A percentile compares a stretch with the other conserved stretches of the same genome.
Evolutionary conservation across 1,140 invertebrate species (phyloP).

Genomic region (Nomia melanderi): DNA sequence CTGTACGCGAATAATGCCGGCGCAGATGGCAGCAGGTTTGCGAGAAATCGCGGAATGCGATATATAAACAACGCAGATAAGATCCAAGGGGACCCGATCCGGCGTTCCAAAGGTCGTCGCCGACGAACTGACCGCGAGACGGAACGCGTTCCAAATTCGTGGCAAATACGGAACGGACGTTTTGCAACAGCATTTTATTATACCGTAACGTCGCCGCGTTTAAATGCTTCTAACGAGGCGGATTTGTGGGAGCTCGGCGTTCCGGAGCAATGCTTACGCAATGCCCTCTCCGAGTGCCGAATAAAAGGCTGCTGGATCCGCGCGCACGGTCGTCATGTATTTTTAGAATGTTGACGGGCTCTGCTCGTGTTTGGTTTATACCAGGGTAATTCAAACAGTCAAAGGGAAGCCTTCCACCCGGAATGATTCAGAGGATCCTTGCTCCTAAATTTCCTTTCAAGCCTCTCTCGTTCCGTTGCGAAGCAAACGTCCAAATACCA

Average conservation of each 20-base stretch:
- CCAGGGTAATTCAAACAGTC: neutral
- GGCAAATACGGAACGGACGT: slow-evolving; percentile 16
- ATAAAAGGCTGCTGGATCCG: slow-evolving; percentile 73
- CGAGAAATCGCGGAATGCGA: slow-evolving; percentile 37
- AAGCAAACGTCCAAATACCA: neutral
- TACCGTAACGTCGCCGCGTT: slow-evolving; percentile 5
- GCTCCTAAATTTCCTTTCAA: neutral
- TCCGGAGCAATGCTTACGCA: slow-evolving; percentile 65
- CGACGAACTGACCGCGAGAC: slow-evolving; percentile 15
- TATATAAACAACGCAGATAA: slow-evolving; percentile 50
- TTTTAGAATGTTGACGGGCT: slow-evolving; percentile 72
- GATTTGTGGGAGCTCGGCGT: slow-evolving; percentile 48
- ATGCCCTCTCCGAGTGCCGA: slow-evolving; percentile 51
- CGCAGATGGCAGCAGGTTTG: slow-evolving; percentile 40
- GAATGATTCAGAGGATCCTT: neutral
- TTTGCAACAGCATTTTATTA: slow-evolving; percentile 20
- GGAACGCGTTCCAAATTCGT: slow-evolving; percentile 39
- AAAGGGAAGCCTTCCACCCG: neutral
- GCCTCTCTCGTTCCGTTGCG: neutral
- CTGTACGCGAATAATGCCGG: slow-evolving; percentile 2
- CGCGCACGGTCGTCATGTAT: slow-evolving; percentile 63
- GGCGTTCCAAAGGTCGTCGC: slow-evolving; percentile 38
- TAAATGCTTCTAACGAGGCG: slow-evolving; percentile 35
- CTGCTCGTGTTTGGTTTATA: slow-evolving; percentile 20
- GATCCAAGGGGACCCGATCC: neutral